Evolutionary conservation across 1,140 invertebrate genomes (phyloP), one percentile per base, ranked within the genome.

Genomic region (Anthonomus grandis): DNA sequence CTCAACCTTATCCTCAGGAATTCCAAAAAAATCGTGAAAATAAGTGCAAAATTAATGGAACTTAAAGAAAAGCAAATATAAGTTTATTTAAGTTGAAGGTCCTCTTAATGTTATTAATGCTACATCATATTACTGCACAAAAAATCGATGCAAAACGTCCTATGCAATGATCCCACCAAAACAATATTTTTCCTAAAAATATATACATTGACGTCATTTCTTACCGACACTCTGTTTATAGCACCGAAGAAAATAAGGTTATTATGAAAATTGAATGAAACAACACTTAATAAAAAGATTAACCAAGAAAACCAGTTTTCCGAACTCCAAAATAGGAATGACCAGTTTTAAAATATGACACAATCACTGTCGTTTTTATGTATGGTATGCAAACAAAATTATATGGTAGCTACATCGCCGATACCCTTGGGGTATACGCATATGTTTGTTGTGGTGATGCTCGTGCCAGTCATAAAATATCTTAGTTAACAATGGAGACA

Each of bases 291-390:
- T 52, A 13, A 10, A 12, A 52, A 52, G 37, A 52, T 52, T 18
- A 52, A 41, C 49, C 39, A 52, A 52, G 39, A 36, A 53, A 53
- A 53, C 51, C 51, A 19, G 51, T 53, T 53, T 44, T 27, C 36
- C 39, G 31, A 21, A 21, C 17, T 45, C 51, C 41, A 24, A 53
- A 53, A 53, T 53, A 53, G 51, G 41, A 53, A 53, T 53, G 51
- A 53, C 39, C 51, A 53, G 24, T 27, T 44, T 53, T 39, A 53
- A 51, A 47, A 39, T 17, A 45, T 53, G 25, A 53, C 38, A 53
- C 41, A 53, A 45, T 53, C 24, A n/a, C n/a, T 34, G 15, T 53
- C 31, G 22, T 53, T 34, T 31, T 25, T 47, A 47, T 27, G 17
- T 27, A 19, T 15, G 23, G 9, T 25, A 15, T 27, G 23, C 24